Base-by-base conservation (phyloP, 2,113 vertebrate genomes). In the Sinocyclocheilus anshuiensis region DNA sequence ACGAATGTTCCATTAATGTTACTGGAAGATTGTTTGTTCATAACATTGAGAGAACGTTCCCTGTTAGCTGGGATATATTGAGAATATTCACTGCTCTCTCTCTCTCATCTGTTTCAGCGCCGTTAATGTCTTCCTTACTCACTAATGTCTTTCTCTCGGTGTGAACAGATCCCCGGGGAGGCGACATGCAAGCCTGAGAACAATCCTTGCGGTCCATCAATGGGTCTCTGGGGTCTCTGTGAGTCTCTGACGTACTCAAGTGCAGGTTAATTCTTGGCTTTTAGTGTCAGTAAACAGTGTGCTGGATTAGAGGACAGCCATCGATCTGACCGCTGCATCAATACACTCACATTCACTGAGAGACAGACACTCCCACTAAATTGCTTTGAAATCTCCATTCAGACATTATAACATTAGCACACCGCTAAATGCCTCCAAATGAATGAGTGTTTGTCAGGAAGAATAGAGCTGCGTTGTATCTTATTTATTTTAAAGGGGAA, bases 261-360 rank as follows among this genome's bases (percentile, higher is more conserved):
- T 59, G 50, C 81, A 42, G 81, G 29, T 74, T 74, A 39, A 59
- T 57, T 83, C 69, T 39, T 11, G 69, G 26, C 81, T 74, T 74
- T 74, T 59, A 84, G 48, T 67, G 18, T 29, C 63, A 53, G 63
- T 36, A 53, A 71, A 72, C 81, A 84, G 69, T 6, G 5, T 24
- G 3, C 24, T 13, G 36, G 63, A 82, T 82, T 82, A 82, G 61
- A 67, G 61, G 18, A 84, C 20, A 26, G 67, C 67, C 81, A 84
- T 84, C 50, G 69, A 72, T 61, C 77, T 42, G 26, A 36, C 48
- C 69, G 11, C 33, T 45, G 55, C 67, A 42, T 82, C 39, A 71
- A 53, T 33, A 53, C 80, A 71, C 80, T 53, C 45, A 71, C 42
- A 13, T 20, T 50, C 26, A 67, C 33, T 18, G 15, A 53, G 61